Evolutionary conservation across 2,113 vertebrate species (phyloP).

Genomic region (Bothrops jararaca): DNA sequence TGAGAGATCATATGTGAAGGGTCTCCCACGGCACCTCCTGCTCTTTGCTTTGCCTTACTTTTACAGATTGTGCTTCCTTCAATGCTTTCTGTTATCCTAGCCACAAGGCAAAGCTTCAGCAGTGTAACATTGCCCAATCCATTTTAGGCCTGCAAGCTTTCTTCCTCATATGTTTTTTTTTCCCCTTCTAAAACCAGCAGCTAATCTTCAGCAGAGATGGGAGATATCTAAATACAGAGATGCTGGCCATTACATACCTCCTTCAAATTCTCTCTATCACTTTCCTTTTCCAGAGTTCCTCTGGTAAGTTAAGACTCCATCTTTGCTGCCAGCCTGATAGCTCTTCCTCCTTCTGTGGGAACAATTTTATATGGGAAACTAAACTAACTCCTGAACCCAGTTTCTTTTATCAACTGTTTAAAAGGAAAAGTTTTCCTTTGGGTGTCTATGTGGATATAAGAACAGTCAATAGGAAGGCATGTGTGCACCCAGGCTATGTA

Average conservation of each 20-base stretch:
- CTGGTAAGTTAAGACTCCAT: background rate
- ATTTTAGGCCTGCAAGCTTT: background rate
- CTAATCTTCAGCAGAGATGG: background rate
- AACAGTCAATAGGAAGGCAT: background rate
- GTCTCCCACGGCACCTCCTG: background rate
- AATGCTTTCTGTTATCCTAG: background rate
- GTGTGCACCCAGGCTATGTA: background rate
- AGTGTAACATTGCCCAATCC: background rate
- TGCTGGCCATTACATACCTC: background rate
- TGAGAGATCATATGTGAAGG: background rate
- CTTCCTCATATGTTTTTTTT: background rate
- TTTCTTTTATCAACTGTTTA: background rate
- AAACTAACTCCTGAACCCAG: background rate
- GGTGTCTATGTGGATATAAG: background rate
- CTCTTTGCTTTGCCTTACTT: background rate
- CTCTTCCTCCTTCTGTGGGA: background rate
- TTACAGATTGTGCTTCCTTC: background rate
- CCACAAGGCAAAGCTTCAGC: background rate
- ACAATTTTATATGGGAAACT: background rate
- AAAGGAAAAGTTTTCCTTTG: background rate
- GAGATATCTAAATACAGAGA: background rate
- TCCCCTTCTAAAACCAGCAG: background rate
- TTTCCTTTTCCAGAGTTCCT: background rate
- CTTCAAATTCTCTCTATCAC: background rate
- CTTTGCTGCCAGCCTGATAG: background rate